phyloP scores from a whole-genome alignment of 37 sponge, comb jelly and placozoan species.

The Hexactinellida sp. region DNA sequence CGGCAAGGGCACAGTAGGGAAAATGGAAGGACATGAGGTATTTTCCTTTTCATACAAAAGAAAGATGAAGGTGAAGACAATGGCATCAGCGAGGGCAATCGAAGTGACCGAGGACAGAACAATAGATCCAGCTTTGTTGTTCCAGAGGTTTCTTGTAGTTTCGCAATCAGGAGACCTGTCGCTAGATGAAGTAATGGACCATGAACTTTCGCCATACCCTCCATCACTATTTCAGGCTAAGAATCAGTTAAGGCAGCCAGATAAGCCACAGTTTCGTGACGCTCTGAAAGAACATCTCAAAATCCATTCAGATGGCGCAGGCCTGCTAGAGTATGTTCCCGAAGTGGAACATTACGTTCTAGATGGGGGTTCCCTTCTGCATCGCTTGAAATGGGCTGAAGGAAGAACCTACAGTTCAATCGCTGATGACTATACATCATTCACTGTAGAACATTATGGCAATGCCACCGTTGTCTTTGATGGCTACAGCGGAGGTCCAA shows the following conservation, averaged over 20 bases:
- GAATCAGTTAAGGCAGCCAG: constrained; percentile 17
- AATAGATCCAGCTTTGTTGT: constrained; percentile 22
- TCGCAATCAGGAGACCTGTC: constrained; percentile 21
- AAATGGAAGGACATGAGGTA: not conserved
- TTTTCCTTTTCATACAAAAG: not conserved
- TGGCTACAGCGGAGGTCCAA: constrained; percentile 22
- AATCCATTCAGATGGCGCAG: not conserved
- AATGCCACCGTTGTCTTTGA: constrained; percentile 23
- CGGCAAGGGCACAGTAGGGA: not conserved
- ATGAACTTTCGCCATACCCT: constrained; percentile 23
- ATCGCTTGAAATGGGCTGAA: constrained; percentile 18
- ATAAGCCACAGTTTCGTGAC: constrained; percentile 16
- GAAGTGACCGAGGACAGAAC: not conserved
- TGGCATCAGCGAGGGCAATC: not conserved
- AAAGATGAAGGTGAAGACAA: not conserved
- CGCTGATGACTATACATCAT: constrained; percentile 19
- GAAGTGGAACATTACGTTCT: not conserved
- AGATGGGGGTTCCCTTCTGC: constrained; percentile 30
- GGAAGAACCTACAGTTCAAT: not conserved
- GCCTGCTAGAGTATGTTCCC: not conserved
- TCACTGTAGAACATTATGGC: not conserved
- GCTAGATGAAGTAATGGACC: not conserved
- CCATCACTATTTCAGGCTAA: constrained; percentile 25
- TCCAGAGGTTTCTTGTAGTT: constrained; percentile 26
- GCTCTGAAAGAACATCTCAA: not conserved